These are phyloP conservation scores for Drosophila ochracea DNA, from an alignment of 2,888 invertebrate genomes.

Conservation along the genomic window DNA sequence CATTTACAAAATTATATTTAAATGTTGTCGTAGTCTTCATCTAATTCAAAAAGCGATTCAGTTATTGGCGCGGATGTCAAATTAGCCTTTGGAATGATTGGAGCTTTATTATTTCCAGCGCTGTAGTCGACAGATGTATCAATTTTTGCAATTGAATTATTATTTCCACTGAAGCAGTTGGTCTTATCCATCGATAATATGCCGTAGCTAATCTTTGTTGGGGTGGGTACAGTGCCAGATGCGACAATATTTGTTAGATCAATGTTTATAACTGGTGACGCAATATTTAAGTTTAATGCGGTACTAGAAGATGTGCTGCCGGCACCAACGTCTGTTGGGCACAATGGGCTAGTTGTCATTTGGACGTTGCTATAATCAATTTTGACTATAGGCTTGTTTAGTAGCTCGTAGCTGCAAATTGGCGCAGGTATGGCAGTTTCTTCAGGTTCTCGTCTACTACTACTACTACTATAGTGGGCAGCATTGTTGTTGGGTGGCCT, in stretches of 20 bases:
- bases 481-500: slow-evolving; percentile 55
- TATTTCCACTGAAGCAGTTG: slow-evolving; percentile 33
- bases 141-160: slow-evolving; percentile 58
- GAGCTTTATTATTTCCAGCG: slow-evolving; percentile 62
- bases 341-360: slow-evolving; percentile 35
- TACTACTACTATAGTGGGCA: slow-evolving; percentile 59
- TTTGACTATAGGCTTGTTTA: slow-evolving; percentile 84
- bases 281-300: slow-evolving; percentile 65
- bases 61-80: slow-evolving; percentile 56
- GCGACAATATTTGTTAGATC: slow-evolving; percentile 84
- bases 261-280: slow-evolving; percentile 84
- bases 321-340: slow-evolving; percentile 12
- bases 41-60: slow-evolving; percentile 83
- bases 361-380: slow-evolving; percentile 85
- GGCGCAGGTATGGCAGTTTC: slow-evolving; percentile 83
- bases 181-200: slow-evolving; percentile 22
- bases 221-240: slow-evolving; percentile 39
- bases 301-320: slow-evolving; percentile 32
- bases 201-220: slow-evolving; percentile 69
- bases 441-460: slow-evolving; percentile 33
- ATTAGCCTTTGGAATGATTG: slow-evolving; percentile 67
- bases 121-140: slow-evolving; percentile 54
- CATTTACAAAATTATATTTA: slow-evolving; percentile 67
- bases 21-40: slow-evolving; percentile 85
- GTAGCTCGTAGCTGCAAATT: slow-evolving; percentile 82